phyloP scores from a whole-genome alignment of 2,888 invertebrate genomes.

The Drosophila prostipennis region DNA sequence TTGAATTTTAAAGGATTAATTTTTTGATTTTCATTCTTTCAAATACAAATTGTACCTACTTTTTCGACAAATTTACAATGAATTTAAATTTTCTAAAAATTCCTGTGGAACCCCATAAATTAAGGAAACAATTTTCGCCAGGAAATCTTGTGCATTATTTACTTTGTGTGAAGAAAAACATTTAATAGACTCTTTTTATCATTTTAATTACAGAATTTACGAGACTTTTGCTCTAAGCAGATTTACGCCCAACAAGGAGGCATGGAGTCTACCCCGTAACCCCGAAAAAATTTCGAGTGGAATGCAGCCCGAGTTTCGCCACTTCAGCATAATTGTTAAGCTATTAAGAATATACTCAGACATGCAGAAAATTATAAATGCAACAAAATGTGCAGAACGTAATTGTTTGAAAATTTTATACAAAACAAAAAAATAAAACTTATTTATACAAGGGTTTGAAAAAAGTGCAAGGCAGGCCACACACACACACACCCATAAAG shows the following conservation, averaged over 20 bases:
- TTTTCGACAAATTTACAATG: no score
- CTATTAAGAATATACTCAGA: slow-evolving; percentile 73
- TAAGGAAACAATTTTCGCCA: no score
- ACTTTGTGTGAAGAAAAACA: neutral
- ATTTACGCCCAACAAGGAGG: slow-evolving; percentile 26
- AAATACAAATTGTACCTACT: no score
- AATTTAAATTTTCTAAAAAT: no score
- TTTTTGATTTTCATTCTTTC: no score
- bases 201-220: slow-evolving; percentile 77
- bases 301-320: slow-evolving; percentile 30
- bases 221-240: slow-evolving; percentile 82
- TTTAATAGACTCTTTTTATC: neutral
- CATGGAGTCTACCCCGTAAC: slow-evolving; percentile 15
- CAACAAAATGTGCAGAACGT: slow-evolving; percentile 54
- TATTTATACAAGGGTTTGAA: slow-evolving; percentile 38
- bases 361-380: slow-evolving; percentile 39
- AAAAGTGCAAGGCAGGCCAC: slow-evolving; percentile 44
- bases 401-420: slow-evolving; percentile 66
- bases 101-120: no score
- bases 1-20: no score
- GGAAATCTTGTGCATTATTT: neutral
- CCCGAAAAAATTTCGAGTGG: slow-evolving; percentile 20
- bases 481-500: slow-evolving; percentile 44
- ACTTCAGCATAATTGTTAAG: slow-evolving; percentile 54
- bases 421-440: slow-evolving; percentile 36